These are phyloP conservation scores for Mizuhopecten yessoensis DNA, from an alignment of 1,140 invertebrate species.

Conservation along the genomic window DNA sequence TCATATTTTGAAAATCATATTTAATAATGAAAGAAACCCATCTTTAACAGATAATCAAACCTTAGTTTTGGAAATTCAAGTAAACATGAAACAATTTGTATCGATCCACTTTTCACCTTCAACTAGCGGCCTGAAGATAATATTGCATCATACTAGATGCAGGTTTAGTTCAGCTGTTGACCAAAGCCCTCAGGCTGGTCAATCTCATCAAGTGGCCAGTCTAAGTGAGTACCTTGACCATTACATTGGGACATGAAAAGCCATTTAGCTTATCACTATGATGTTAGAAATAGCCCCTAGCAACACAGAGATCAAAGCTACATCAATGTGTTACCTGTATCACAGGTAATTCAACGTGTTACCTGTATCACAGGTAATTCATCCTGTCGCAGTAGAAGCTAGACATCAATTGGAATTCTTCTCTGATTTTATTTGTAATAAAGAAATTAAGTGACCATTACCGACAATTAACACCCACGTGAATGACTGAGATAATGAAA, in stretches of 20 bases:
- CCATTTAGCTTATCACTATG: constrained; percentile 13
- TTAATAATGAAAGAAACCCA: no score
- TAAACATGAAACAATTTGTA: no score
- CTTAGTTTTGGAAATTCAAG: no score
- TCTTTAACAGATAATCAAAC: no score
- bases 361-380: no score
- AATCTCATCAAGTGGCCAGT: neutral
- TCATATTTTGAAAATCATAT: no score
- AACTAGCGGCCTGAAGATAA: neutral
- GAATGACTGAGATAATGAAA: neutral
- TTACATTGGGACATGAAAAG: neutral
- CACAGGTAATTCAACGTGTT: neutral
- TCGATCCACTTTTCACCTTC: no score
- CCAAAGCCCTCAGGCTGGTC: neutral
- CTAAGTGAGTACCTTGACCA: constrained; percentile 18
- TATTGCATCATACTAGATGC: neutral
- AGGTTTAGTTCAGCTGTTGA: neutral
- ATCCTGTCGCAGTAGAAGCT: neutral
- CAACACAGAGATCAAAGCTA: constrained; percentile 19
- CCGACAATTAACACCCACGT: neutral
- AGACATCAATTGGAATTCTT: neutral
- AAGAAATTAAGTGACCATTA: constrained; percentile 28
- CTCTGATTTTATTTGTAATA: neutral
- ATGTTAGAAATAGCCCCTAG: neutral
- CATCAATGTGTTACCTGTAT: neutral